A percentile compares a stretch with the other conserved stretches of the same genome.
Conservation (phyloP, 2,797 vertebrate species). For the Anguilla pacifica region DNA sequence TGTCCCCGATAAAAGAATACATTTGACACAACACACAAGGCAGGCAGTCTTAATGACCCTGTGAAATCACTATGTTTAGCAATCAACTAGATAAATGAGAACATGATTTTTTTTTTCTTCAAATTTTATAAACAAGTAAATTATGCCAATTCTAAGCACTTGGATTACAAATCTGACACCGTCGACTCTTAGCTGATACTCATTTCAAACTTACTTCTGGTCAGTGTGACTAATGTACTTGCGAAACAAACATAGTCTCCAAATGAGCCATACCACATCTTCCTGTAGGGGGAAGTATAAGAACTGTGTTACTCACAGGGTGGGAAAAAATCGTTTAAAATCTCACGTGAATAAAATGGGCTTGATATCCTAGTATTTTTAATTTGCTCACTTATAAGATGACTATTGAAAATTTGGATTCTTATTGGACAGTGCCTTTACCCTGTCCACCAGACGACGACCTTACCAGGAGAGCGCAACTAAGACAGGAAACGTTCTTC, state of each 20-base stretch:
- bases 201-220: not conserved
- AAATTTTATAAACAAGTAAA: not conserved
- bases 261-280: not conserved
- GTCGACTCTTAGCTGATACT: not conserved
- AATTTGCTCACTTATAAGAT: not conserved
- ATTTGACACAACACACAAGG: not conserved
- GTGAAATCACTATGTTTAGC: not conserved
- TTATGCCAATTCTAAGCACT: not conserved
- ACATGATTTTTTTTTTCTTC: not conserved
- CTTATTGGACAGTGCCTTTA: not conserved
- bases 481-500: not conserved
- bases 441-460: not conserved
- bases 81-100: not conserved
- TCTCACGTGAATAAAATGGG: not conserved
- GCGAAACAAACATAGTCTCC: not conserved
- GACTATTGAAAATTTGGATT: not conserved
- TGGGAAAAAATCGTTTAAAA: not conserved
- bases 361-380: not conserved
- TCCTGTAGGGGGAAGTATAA: not conserved
- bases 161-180: not conserved
- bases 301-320: not conserved
- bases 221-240: not conserved
- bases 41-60: not conserved
- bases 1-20: not conserved
- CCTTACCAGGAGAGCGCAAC: not conserved